phyloP scores from a whole-genome alignment of 1,140 invertebrate genomes.

The Ceratitis capitata region DNA sequence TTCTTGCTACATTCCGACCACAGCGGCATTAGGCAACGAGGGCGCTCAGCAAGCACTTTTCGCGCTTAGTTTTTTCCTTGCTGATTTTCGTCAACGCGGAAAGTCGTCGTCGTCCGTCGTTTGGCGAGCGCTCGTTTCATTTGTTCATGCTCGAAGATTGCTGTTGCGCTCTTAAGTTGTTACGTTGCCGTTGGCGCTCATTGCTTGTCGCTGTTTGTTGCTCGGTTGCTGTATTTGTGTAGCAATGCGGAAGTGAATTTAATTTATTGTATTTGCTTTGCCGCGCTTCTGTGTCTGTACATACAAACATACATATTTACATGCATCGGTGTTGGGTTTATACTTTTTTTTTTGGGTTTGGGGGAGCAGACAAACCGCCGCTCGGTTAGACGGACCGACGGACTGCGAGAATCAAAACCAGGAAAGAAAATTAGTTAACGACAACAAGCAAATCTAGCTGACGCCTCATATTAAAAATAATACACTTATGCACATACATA shows the following conservation, averaged over 20 bases:
- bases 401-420: constrained; percentile 16
- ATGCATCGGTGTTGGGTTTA: neutral
- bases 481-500: neutral
- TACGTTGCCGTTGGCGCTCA: constrained; percentile 18
- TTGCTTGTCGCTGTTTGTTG: neutral
- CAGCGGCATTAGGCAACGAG: neutral
- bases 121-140: neutral
- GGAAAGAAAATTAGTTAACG: constrained; percentile 18
- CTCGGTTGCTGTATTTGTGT: constrained; percentile 46
- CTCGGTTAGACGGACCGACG: neutral
- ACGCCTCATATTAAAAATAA: neutral
- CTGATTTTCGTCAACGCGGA: neutral
- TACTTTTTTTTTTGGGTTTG: neutral
- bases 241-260: constrained; percentile 66
- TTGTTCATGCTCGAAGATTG: neutral
- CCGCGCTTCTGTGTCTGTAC: constrained; percentile 40
- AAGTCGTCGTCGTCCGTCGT: neutral
- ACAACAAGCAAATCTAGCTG: neutral
- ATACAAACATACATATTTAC: neutral
- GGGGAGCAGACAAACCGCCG: neutral
- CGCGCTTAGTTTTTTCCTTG: constrained; percentile 2
- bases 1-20: neutral
- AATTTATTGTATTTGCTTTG: constrained; percentile 63
- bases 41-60: neutral
- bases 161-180: constrained; percentile 12